These are phyloP conservation scores for Erythrolamprus reginae DNA, from an alignment of 2,113 vertebrate species.

Conservation along the genomic window DNA sequence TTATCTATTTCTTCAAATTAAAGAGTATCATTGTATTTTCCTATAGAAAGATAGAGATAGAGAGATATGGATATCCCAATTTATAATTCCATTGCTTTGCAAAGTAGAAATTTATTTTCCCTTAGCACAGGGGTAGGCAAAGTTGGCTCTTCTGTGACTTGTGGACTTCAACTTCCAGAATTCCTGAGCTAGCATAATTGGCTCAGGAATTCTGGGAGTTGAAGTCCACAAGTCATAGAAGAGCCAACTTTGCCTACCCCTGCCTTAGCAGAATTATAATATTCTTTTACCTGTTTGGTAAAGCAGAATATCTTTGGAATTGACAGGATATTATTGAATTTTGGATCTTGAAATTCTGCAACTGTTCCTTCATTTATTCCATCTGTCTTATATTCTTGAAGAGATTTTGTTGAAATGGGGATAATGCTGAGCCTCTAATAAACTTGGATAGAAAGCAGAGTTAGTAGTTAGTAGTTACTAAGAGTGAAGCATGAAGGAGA, in stretches of 20 bases:
- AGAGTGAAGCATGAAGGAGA: background rate
- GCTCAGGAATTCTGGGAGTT: no score
- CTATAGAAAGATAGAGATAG: background rate
- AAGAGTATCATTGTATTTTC: background rate
- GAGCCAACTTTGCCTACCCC: no score
- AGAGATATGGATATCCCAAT: background rate
- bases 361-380: background rate
- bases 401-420: background rate
- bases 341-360: background rate
- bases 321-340: background rate
- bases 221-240: no score
- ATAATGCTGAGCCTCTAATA: background rate
- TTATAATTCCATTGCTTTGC: background rate
- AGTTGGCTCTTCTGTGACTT: no score
- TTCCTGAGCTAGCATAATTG: no score
- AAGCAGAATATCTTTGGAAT: background rate
- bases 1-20: background rate
- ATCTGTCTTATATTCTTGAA: background rate
- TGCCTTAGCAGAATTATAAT: background rate
- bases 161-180: no score
- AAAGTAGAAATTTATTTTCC: background rate
- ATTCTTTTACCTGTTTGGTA: background rate
- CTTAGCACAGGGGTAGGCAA: no score
- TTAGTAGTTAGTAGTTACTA: background rate
- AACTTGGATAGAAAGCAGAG: background rate